phyloP scores from a whole-genome alignment of 1,140 invertebrate genomes.

The Hylaeus anthracinus region DNA sequence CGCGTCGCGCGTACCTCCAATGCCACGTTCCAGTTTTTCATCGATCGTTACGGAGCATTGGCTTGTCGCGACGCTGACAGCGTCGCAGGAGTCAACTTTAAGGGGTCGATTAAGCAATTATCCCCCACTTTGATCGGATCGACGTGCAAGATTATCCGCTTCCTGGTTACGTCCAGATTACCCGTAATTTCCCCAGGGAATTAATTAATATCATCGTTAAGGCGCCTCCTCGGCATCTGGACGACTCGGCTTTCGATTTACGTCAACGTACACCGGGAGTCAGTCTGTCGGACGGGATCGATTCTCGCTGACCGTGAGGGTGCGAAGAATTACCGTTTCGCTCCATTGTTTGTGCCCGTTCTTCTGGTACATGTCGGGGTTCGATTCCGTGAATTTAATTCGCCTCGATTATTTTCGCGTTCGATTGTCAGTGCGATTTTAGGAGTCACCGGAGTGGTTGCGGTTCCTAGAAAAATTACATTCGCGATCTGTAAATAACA shows the following conservation, averaged over 20 bases:
- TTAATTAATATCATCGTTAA: conserved; percentile 55
- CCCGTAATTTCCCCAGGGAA: conserved; percentile 47
- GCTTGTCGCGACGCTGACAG: not conserved
- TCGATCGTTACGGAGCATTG: conserved; percentile 15
- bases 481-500: too few relatives aligned
- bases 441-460: too few relatives aligned
- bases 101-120: conserved; percentile 59
- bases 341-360: too few relatives aligned
- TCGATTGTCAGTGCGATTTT: too few relatives aligned
- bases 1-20: not conserved
- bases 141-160: conserved; percentile 51
- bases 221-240: not conserved
- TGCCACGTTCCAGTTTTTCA: conserved; percentile 52
- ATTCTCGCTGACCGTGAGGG: conserved; percentile 14
- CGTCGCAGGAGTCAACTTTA: conserved; percentile 19
- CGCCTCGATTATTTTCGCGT: too few relatives aligned
- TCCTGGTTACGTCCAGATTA: conserved; percentile 60
- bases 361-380: too few relatives aligned
- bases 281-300: conserved; percentile 42
- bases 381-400: too few relatives aligned
- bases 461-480: too few relatives aligned
- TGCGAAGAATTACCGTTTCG: not conserved
- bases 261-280: conserved; percentile 22
- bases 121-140: conserved; percentile 2
- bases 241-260: conserved; percentile 9